A percentile compares a stretch with the other conserved stretches of the same genome.
phyloP scores from a whole-genome alignment of 2,797 vertebrate genomes.

The Pseudochaenichthys georgianus region DNA sequence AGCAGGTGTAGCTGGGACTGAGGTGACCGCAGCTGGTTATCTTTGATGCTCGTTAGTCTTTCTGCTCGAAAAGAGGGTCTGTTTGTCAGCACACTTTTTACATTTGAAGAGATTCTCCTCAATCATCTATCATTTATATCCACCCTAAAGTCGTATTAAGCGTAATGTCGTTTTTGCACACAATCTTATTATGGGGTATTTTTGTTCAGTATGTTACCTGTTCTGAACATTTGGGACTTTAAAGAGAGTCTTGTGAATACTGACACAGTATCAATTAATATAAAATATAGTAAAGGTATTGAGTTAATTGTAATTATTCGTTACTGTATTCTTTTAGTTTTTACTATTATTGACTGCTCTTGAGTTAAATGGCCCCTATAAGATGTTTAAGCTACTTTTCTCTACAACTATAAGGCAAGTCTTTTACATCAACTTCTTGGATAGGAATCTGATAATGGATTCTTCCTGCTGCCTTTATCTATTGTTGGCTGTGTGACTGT shows the following conservation, averaged over 20 bases:
- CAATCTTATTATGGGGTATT: neutral
- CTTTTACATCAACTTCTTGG: slow-evolving; percentile 18
- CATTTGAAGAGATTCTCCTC: neutral
- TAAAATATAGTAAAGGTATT: too few relatives aligned
- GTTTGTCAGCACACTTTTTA: neutral
- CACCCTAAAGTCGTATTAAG: neutral
- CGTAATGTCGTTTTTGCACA: neutral
- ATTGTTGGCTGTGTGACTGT: slow-evolving; percentile 4
- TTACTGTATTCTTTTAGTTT: neutral
- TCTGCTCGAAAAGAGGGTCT: neutral
- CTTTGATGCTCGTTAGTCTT: slow-evolving; percentile 4
- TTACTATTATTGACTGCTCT: neutral
- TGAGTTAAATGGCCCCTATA: neutral
- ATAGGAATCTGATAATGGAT: slow-evolving; percentile 36
- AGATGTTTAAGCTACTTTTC: slow-evolving; percentile 1
- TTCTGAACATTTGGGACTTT: neutral
- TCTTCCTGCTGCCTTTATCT: neutral
- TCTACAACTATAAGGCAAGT: neutral
- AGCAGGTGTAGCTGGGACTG: too few relatives aligned
- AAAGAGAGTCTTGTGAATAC: neutral
- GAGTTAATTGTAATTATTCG: neutral
- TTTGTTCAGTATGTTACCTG: neutral
- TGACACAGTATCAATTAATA: neutral
- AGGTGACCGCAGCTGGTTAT: neutral
- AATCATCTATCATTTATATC: slow-evolving; percentile 3